phyloP scores from a whole-genome alignment of 1,140 invertebrate genomes.

The Ceratoteleas bidentatus region DNA sequence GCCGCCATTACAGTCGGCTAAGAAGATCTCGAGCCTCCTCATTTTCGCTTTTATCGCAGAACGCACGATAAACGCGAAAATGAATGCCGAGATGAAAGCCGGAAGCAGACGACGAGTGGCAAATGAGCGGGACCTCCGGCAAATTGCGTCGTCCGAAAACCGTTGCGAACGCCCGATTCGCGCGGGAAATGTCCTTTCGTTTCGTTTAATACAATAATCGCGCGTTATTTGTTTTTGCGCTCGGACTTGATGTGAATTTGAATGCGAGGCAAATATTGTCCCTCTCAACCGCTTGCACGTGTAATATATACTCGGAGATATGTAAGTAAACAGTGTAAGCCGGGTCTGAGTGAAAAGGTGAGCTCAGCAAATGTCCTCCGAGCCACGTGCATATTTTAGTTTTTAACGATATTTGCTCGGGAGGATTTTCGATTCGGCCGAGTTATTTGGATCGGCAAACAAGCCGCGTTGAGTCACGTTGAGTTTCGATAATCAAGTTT shows the following conservation, averaged over 20 bases:
- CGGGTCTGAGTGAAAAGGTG: conserved; percentile 74
- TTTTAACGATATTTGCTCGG: conserved; percentile 56
- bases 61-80: conserved; percentile 68
- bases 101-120: conserved; percentile 50
- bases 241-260: conserved; percentile 36
- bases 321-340: conserved; percentile 77
- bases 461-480: too few relatives aligned
- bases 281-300: conserved; percentile 52
- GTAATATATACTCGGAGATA: conserved; percentile 73
- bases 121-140: conserved; percentile 18
- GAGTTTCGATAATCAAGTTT: too few relatives aligned
- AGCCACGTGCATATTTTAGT: conserved; percentile 55
- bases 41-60: conserved; percentile 65
- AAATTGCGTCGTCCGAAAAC: conserved; percentile 30
- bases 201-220: conserved; percentile 6
- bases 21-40: too few relatives aligned
- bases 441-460: conserved; percentile 11
- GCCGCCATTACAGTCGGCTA: too few relatives aligned
- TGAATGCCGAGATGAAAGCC: conserved; percentile 66
- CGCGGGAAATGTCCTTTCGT: too few relatives aligned
- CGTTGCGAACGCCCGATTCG: too few relatives aligned
- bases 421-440: conserved; percentile 26
- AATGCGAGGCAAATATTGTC: conserved; percentile 47
- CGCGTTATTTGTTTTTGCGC: conserved; percentile 33
- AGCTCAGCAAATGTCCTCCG: conserved; percentile 73